Conservation (phyloP, 2,797 vertebrate genomes). For the Macrochelys suwanniensis region DNA sequence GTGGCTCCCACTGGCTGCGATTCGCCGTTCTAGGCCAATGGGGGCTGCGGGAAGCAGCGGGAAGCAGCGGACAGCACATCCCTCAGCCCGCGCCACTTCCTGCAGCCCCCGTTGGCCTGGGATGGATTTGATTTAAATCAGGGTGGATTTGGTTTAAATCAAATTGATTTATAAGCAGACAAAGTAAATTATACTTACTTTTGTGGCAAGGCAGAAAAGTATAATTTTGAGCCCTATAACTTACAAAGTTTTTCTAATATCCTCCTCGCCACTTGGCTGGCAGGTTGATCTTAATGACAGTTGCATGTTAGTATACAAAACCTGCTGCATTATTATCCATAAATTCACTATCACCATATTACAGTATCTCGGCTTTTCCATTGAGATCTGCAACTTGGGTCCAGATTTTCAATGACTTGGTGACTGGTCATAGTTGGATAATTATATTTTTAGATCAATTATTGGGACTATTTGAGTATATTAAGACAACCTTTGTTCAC, state of each 20-base stretch:
- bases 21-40: too few species aligned
- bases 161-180: too few species aligned
- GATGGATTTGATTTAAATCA: too few species aligned
- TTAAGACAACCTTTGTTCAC: not conserved
- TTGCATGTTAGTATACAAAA: not conserved
- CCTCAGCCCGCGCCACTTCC: too few species aligned
- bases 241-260: not conserved
- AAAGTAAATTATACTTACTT: not conserved
- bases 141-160: too few species aligned
- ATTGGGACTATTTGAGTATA: not conserved
- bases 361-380: not conserved
- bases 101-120: too few species aligned
- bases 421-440: not conserved
- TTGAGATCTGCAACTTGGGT: not conserved
- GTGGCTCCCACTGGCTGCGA: too few species aligned
- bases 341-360: not conserved
- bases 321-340: too few species aligned
- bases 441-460: too few species aligned
- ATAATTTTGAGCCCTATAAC: not conserved
- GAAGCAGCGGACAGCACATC: too few species aligned
- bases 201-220: not conserved
- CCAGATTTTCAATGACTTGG: not conserved
- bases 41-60: too few species aligned
- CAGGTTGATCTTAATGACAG: not conserved
- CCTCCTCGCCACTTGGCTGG: too few species aligned